phyloP scores from a whole-genome alignment of 2,888 invertebrate genomes.

The Noctua janthina region DNA sequence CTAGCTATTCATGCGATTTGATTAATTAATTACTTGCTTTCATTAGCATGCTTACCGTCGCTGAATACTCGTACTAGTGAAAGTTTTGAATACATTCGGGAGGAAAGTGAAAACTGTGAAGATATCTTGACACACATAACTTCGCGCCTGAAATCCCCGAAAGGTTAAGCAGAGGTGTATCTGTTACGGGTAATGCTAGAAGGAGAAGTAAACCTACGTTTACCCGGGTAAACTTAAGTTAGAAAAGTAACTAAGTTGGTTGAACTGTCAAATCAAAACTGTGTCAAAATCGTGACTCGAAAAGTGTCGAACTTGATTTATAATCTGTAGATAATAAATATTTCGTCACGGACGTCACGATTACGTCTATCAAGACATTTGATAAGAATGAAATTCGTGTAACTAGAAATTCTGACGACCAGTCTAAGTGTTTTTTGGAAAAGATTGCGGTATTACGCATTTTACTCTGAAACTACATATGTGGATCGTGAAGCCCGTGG shows the following conservation, averaged over 20 bases:
- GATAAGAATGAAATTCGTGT: slow-evolving; percentile 30
- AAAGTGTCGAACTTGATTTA: slow-evolving; percentile 25
- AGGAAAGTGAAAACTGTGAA: slow-evolving; percentile 26
- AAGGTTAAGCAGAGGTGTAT: background rate
- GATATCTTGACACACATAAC: background rate
- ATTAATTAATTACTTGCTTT: slow-evolving; percentile 40
- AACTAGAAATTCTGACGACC: slow-evolving; percentile 8
- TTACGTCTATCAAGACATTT: slow-evolving; percentile 19
- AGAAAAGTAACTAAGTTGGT: too few species aligned
- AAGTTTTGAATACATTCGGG: slow-evolving; percentile 14
- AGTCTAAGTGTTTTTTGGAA: slow-evolving; percentile 3
- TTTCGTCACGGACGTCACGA: slow-evolving; percentile 38
- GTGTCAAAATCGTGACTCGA: slow-evolving; percentile 43
- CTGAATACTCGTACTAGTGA: slow-evolving; percentile 25
- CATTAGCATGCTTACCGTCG: slow-evolving; percentile 23
- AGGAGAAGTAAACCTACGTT: too few species aligned
- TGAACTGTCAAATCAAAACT: background rate
- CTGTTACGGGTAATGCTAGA: too few species aligned
- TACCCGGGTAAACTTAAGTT: too few species aligned
- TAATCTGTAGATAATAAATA: slow-evolving; percentile 7
- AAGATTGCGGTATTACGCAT: background rate
- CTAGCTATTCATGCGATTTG: slow-evolving; percentile 21
- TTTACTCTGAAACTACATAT: background rate
- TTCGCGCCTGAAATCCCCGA: background rate
- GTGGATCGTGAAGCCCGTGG: too few species aligned